phyloP scores from a whole-genome alignment of 2,888 invertebrate genomes.

The Hipparchia sbordonii region DNA sequence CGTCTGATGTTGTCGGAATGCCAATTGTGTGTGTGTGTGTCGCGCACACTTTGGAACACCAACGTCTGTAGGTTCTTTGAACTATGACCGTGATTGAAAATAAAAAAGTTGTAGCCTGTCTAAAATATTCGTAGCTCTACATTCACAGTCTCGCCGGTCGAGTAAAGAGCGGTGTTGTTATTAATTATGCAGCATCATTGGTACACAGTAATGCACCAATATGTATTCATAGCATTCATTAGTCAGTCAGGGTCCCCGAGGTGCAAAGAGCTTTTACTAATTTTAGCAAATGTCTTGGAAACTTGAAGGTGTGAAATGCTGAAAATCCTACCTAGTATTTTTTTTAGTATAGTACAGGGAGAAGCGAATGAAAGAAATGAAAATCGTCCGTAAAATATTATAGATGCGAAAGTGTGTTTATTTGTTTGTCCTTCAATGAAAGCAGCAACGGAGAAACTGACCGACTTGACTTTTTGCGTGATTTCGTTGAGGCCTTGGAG shows the following conservation, averaged over 20 bases:
- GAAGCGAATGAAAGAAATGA: background rate
- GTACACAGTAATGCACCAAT: conserved; percentile 65
- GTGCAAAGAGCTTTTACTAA: conserved; percentile 49
- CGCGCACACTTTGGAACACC: too few species aligned
- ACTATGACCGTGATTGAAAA: too few species aligned
- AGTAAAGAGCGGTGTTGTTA: conserved; percentile 58
- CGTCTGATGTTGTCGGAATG: too few species aligned
- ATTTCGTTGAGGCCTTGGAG: too few species aligned
- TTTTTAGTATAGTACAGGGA: background rate
- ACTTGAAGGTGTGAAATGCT: conserved; percentile 21
- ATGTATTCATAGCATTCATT: conserved; percentile 77
- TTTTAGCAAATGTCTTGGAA: conserved; percentile 47
- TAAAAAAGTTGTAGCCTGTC: background rate
- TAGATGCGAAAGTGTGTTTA: too few species aligned
- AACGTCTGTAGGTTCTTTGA: too few species aligned
- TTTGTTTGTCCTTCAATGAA: too few species aligned
- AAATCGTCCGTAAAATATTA: too few species aligned
- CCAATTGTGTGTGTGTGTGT: too few species aligned
- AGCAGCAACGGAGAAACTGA: too few species aligned
- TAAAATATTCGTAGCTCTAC: conserved; percentile 5
- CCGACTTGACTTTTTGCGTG: too few species aligned
- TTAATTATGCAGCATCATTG: conserved; percentile 67
- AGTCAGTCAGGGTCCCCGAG: conserved; percentile 51
- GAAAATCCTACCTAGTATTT: too few species aligned
- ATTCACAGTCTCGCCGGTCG: conserved; percentile 43